A percentile compares a stretch with the other conserved stretches of the same genome.
Evolutionary conservation across 2,797 vertebrate genomes (phyloP).

Genomic region (Sebastes cheni): DNA sequence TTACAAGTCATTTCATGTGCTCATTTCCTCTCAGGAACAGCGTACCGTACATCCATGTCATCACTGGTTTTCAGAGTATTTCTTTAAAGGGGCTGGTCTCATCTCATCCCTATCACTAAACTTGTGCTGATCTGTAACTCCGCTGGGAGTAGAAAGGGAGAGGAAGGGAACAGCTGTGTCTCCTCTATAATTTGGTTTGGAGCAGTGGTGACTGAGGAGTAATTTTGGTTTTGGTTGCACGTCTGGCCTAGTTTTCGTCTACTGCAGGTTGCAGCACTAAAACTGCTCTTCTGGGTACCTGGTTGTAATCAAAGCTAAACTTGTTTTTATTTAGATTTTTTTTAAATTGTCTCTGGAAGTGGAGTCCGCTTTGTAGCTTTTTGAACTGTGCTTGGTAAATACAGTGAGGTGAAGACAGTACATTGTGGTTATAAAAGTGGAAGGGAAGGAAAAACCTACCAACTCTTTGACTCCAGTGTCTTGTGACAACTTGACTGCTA

Average conservation of each 20-base stretch:
- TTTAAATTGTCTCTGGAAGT: conserved; percentile 8
- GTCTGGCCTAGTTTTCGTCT: conserved; percentile 53
- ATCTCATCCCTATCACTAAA: conserved; percentile 51
- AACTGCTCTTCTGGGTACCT: conserved; percentile 23
- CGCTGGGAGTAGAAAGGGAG: conserved; percentile 46
- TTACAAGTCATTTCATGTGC: conserved; percentile 43
- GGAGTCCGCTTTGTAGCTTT: not conserved
- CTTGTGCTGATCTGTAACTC: conserved; percentile 51
- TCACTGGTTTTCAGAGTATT: conserved; percentile 37
- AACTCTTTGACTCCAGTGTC: not conserved
- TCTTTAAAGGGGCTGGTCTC: conserved; percentile 38
- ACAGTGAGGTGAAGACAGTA: not conserved
- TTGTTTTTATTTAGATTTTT: conserved; percentile 19
- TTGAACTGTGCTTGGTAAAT: conserved; percentile 12
- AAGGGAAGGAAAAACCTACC: not conserved
- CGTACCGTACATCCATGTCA: conserved; percentile 28
- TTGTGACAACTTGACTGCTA: not conserved
- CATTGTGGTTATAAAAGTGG: not conserved
- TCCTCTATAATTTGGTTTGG: conserved; percentile 68
- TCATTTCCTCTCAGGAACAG: conserved; percentile 44
- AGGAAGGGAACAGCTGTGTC: conserved; percentile 59
- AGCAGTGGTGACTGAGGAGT: conserved; percentile 59
- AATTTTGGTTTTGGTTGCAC: conserved; percentile 66
- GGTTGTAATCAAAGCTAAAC: conserved; percentile 8
- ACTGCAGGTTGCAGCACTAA: conserved; percentile 49